Evolutionary conservation across 2,113 vertebrate species (phyloP), one percentile per base, ranked within the genome.

Genomic region (Perccottus glenii): DNA sequence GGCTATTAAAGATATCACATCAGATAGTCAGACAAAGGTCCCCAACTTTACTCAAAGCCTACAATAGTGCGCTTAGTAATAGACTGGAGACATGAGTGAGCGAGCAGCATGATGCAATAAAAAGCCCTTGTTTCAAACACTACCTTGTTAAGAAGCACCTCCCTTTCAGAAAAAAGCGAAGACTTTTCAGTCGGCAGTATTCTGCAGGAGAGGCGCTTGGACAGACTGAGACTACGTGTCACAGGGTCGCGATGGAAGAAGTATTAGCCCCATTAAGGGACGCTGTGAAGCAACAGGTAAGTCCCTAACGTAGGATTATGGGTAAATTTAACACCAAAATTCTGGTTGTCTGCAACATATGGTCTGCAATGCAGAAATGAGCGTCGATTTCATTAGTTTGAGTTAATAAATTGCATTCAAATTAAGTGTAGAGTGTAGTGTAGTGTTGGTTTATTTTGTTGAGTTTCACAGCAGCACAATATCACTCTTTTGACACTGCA

Each of bases 81-180:
- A 27, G 19, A 27, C 19, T 27, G 19, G 10, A 53, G 51, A 32
- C 51, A 35, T 4, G 15, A 49, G 5, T 11, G 19, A 53, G 6
- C 4, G 11, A 55, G 6, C 52, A n/a, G 73, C 77, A 49, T 85
- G 83, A 85, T 85, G 83, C 80, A 85, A 85, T 61, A 53, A 11
- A 49, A 67, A 57, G 64, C 52, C 5, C n/a, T 15, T 1, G 51
- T 78, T 81, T 70, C 77, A 77, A 19, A 4, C 38, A 46, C 14
- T n/a, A 38, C n/a, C n/a, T n/a, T n/a, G 2, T 8, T 11, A 6
- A 7, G n/a, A 50, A n/a, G 74, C 67, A 4, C 73, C 76, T 50
- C 75, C 65, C 55, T 19, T 36, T 43, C 43, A 42, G n/a, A 19
- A n/a, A 11, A 42, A 11, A 47, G 40, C 10, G n/a, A 35, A 9